Conservation (phyloP, 2,888 invertebrate genomes). For the Harmothoe impar region DNA sequence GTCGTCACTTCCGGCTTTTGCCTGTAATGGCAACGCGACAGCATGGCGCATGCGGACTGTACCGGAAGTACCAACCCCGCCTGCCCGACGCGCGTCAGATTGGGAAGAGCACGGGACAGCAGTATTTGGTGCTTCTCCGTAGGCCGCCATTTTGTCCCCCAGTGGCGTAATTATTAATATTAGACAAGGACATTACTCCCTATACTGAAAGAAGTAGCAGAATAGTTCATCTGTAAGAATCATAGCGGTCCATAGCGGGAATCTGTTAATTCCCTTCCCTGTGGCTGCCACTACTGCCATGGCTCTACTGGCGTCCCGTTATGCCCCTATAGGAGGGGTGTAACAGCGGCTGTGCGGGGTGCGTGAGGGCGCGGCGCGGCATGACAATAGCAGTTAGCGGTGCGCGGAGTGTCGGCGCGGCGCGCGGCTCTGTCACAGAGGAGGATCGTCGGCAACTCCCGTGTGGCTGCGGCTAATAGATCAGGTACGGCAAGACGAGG, state of each 20-base stretch:
- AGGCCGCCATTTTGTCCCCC: no score
- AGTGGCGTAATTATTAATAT: no score
- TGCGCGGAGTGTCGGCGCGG: not conserved
- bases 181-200: no score
- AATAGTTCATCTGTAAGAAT: no score
- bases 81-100: not conserved
- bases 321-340: not conserved
- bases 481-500: conserved; percentile 12
- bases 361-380: not conserved
- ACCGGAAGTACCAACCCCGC: not conserved
- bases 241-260: no score
- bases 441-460: conserved; percentile 9
- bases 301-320: not conserved
- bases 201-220: no score
- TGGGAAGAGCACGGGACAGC: not conserved
- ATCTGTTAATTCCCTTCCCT: no score
- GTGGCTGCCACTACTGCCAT: not conserved
- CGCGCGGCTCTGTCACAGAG: conserved; percentile 35
- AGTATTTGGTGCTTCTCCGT: no score
- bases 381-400: conserved; percentile 56
- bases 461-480: conserved; percentile 37
- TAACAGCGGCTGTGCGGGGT: not conserved
- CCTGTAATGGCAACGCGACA: not conserved
- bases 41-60: not conserved
- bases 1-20: not conserved